Evolutionary conservation across 2,888 invertebrate genomes (phyloP), one percentile per base, ranked within the genome.

Genomic region (Pyrrhia umbra): DNA sequence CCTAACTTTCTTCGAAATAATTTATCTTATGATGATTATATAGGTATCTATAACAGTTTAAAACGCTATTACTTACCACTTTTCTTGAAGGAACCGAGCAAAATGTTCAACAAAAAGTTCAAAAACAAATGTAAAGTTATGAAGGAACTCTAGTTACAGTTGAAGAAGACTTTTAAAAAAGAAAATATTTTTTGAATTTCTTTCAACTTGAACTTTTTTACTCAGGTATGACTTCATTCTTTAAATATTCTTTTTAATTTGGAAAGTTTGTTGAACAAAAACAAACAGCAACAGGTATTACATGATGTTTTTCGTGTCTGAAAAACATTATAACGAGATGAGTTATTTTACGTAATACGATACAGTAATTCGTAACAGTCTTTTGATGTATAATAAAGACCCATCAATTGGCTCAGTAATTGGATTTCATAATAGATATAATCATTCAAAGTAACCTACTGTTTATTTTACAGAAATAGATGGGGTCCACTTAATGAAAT

Each of bases 171-270:
- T 46, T 57, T 43, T 6, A 25, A 40, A 73, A 51, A 67, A 58
- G 34, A 6, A 40, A 62, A 62, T 62, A 50, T 52, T 63, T 68
- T 67, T 55, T 39, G 15, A 58, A 51, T 51, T 54, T 20, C 43
- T 58, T 34, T 34, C 34, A 34, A 21, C 60, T 51, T 34, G n/a
- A 34, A 51, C 15, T 55, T 56, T 49, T 54, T 69, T 52, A 56
- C 49, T 37, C 40, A 69, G 52, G 54, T 65, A 76, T 74, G 52
- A 61, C 62, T 66, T 37, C 18, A 50, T 58, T 43, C 15, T 52
- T 68, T 27, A 57, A 49, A 73, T 72, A 50, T 58, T 74, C 30
- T 55, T 63, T 68, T 58, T 68, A 68, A 74, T 62, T 49, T 49
- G 23, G 25, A 49, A 56, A 67, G 55, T 61, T 61, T 18, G n/a